Conservation (phyloP, 2,113 vertebrate genomes). For the Empidonax alnorum region DNA sequence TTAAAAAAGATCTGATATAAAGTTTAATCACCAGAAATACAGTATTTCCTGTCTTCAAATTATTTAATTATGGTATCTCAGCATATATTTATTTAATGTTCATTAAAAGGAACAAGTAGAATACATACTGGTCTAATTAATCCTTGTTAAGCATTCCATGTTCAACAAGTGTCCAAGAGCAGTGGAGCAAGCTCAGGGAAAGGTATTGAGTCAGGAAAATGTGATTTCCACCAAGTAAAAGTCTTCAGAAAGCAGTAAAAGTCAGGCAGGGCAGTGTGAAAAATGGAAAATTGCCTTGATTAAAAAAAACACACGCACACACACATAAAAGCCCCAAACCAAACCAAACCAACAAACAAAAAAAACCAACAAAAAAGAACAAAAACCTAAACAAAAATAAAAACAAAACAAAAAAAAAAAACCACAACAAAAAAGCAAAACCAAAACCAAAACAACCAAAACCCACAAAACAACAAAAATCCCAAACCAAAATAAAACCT, state of each 20-base stretch:
- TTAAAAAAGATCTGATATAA: not conserved
- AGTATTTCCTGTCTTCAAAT: not conserved
- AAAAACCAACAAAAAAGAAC: no score
- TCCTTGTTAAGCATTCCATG: not conserved
- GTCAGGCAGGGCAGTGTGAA: not conserved
- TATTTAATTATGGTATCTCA: not conserved
- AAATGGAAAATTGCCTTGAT: not conserved
- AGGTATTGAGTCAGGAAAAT: not conserved
- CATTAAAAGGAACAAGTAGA: not conserved
- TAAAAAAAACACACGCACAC: not conserved
- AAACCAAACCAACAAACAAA: no score
- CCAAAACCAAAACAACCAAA: no score
- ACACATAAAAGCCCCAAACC: no score
- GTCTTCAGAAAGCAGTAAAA: not conserved
- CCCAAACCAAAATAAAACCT: no score
- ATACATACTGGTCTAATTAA: not conserved
- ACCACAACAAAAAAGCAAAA: no score
- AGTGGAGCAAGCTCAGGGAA: not conserved
- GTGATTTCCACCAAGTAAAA: not conserved
- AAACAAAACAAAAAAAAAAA: no score
- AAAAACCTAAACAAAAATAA: no score
- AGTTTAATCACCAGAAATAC: not conserved
- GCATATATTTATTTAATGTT: not conserved
- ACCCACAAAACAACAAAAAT: no score
- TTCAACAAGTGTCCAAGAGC: not conserved